phyloP scores from a whole-genome alignment of 2,797 vertebrate species.

The Huso huso region DNA sequence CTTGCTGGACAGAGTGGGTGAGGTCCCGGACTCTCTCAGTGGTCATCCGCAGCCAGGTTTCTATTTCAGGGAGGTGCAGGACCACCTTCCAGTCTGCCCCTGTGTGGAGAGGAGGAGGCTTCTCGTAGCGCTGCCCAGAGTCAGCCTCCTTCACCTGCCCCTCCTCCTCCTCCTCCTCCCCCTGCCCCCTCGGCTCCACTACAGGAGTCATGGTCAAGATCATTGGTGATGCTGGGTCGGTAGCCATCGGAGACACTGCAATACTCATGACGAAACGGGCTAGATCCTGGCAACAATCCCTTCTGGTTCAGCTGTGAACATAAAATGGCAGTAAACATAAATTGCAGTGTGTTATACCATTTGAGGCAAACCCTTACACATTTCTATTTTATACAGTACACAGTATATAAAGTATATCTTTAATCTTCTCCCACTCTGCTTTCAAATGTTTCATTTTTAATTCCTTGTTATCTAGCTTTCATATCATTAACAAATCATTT shows the following conservation, averaged over 20 bases:
- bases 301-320: slow-evolving; percentile 57
- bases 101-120: slow-evolving; percentile 84
- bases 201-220: slow-evolving; percentile 77
- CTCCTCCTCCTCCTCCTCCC: slow-evolving; percentile 24
- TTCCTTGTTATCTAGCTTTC: too few species aligned
- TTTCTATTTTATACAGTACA: too few species aligned
- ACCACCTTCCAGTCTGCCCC: slow-evolving; percentile 96
- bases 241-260: slow-evolving; percentile 65
- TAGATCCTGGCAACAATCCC: slow-evolving; percentile 41
- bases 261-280: slow-evolving; percentile 70
- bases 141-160: slow-evolving; percentile 46
- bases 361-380: too few species aligned
- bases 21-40: slow-evolving; percentile 82
- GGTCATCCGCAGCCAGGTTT: slow-evolving; percentile 86
- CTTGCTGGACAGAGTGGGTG: slow-evolving; percentile 84
- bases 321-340: slow-evolving; percentile 9
- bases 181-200: slow-evolving; percentile 44
- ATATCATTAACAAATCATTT: too few species aligned
- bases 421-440: too few species aligned
- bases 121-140: slow-evolving; percentile 66
- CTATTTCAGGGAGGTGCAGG: slow-evolving; percentile 92
- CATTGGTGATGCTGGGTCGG: slow-evolving; percentile 76
- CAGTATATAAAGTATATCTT: too few species aligned
- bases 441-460: too few species aligned
- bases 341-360: too few species aligned